Evolutionary conservation across 2,113 vertebrate genomes (phyloP).

Genomic region (Montifringilla adamsi): DNA sequence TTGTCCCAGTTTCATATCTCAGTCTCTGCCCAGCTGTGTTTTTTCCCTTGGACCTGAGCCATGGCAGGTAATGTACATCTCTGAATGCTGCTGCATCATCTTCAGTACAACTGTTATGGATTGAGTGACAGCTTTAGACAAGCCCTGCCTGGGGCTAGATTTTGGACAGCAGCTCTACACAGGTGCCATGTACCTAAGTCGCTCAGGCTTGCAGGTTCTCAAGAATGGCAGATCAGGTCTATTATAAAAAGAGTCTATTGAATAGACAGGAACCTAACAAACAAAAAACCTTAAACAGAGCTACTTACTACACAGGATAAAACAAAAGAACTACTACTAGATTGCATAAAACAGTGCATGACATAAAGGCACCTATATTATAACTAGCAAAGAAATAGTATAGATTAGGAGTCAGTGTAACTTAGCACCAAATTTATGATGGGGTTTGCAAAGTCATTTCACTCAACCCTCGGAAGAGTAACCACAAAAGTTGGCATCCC

Average conservation of each 20-base stretch:
- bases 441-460: neutral
- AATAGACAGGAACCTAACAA: neutral
- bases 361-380: neutral
- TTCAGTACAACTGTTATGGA: neutral
- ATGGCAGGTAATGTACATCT: accelerated
- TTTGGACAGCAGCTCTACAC: neutral
- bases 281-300: neutral
- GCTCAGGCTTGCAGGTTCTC: neutral
- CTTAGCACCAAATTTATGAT: neutral
- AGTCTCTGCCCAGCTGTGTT: neutral
- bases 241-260: neutral
- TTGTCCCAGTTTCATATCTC: neutral
- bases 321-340: neutral
- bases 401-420: neutral
- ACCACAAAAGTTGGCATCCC: accelerated
- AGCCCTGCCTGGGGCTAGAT: neutral
- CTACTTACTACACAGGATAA: neutral
- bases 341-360: neutral
- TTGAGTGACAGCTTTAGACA: neutral
- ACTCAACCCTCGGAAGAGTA: neutral
- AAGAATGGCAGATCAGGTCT: neutral
- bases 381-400: neutral
- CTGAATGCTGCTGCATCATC: neutral
- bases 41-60: neutral
- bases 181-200: neutral